Base-by-base conservation (phyloP, 2,888 invertebrate genomes). In the Cryptosula pallasiana region DNA sequence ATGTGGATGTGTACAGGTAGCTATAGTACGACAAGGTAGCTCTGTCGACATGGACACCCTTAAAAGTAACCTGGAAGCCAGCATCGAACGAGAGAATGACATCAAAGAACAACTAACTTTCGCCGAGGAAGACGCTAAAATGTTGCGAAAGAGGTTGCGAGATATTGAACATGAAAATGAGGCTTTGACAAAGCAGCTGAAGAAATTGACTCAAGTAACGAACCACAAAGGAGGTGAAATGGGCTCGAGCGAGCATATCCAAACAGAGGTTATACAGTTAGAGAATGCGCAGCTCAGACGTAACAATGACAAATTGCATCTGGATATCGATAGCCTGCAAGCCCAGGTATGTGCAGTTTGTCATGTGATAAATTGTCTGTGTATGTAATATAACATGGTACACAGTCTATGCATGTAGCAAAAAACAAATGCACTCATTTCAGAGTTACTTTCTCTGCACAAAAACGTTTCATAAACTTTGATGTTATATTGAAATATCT, bases 101-200 rank as follows among this genome's bases (percentile, higher is more conserved):
- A 87, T 96, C 23, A 89, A 93, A 72, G 96, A 97, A 83, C 96
- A 97, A 83, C 86, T 96, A 16, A 90, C 91, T 76, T 95, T 94
- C 84, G 91, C 95, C 20, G 95, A 96, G 84, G 94, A 95, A 86
- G 95, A 96, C 90, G 78, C 78, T 9, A 90, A 92, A 88, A 91
- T 90, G 87, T 89, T 92, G 86, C 89, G 93, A 87, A 92, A 92
- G 88, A 93, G 93, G 88, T 90, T 94, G 83, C 90, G 92, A 83
- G 91, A 95, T 82, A 90, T 95, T 85, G 96, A 97, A 87, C 94
- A 95, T 86, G 96, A 97, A 89, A 96, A 96, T 88, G 96, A 97
- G 87, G 93, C 93, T 79, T 89, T 95, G 87, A 91, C 93, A 87
- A 89, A 93, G 88, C 95, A 95, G 89, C 90, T 96, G 87, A 93